These are phyloP conservation scores for Phenacoccus solenopsis DNA, from an alignment of 1,140 invertebrate species.

Conservation along the genomic window DNA sequence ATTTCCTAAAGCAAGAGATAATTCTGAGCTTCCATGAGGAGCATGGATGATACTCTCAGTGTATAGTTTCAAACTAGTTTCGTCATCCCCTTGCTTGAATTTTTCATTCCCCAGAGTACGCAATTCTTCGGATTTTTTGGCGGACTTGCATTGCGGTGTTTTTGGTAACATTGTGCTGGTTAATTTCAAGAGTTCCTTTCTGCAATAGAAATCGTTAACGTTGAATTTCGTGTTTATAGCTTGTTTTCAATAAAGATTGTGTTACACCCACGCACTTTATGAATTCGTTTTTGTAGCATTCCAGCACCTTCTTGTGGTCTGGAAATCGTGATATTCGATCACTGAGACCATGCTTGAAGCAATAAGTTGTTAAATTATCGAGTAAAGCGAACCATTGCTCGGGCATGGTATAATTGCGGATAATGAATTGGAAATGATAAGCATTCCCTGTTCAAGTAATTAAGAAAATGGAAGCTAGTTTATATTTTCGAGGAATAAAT, in stretches of 20 bases:
- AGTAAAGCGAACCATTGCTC: neutral
- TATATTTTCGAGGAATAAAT: no score
- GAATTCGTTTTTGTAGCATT: neutral
- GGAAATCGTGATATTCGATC: neutral
- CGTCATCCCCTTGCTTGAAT: slow-evolving; percentile 34
- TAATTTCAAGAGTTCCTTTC: neutral
- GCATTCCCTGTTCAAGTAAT: no score
- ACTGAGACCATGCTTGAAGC: neutral
- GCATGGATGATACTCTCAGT: slow-evolving; percentile 34
- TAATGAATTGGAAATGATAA: no score
- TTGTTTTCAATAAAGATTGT: no score
- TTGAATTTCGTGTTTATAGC: neutral
- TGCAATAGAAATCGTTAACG: neutral
- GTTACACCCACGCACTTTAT: neutral
- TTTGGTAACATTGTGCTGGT: neutral
- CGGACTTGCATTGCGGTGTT: neutral
- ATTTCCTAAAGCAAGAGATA: slow-evolving; percentile 35
- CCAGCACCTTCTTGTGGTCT: neutral
- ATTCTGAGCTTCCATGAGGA: slow-evolving; percentile 30
- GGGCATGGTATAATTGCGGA: neutral
- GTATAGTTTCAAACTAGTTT: slow-evolving; percentile 31
- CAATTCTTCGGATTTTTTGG: neutral
- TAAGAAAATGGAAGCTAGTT: no score
- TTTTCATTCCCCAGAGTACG: slow-evolving; percentile 30
- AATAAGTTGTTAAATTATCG: neutral